Conservation (phyloP, 2,888 invertebrate genomes). For the Esperia sulphurella region DNA sequence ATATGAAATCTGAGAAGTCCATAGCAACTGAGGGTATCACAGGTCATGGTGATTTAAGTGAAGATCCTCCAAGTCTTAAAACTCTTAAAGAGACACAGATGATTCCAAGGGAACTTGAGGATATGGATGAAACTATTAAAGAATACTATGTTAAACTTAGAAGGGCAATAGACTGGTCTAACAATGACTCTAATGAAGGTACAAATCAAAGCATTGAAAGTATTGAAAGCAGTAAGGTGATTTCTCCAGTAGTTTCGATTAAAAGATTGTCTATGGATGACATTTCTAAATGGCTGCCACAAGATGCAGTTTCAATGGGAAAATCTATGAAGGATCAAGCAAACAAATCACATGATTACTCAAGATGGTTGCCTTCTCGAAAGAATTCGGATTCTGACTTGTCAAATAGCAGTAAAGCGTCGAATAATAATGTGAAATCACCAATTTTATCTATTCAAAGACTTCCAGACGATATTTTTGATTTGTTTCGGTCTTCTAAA, state of each 20-base stretch:
- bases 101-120: slow-evolving; percentile 37
- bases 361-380: slow-evolving; percentile 20
- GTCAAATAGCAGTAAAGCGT: slow-evolving; percentile 9
- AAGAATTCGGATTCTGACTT: slow-evolving; percentile 13
- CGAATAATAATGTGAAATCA: neutral
- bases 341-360: slow-evolving; percentile 15
- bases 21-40: slow-evolving; percentile 52
- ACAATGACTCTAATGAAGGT: too few species aligned
- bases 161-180: too few species aligned
- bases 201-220: neutral
- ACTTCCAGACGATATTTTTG: too few species aligned
- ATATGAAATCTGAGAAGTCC: slow-evolving; percentile 33
- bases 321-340: neutral
- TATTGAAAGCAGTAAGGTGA: neutral
- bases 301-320: neutral
- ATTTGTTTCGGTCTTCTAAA: too few species aligned
- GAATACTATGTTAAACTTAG: slow-evolving; percentile 40
- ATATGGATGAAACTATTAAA: slow-evolving; percentile 33
- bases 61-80: slow-evolving; percentile 40
- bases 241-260: neutral
- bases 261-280: neutral
- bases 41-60: slow-evolving; percentile 49
- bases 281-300: neutral
- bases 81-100: slow-evolving; percentile 26
- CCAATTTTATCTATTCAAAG: too few species aligned